A percentile compares a stretch with the other conserved stretches of the same genome.
These are phyloP conservation scores for Neelides folsomi DNA, from an alignment of 2,888 invertebrate species.

Conservation along the genomic window DNA sequence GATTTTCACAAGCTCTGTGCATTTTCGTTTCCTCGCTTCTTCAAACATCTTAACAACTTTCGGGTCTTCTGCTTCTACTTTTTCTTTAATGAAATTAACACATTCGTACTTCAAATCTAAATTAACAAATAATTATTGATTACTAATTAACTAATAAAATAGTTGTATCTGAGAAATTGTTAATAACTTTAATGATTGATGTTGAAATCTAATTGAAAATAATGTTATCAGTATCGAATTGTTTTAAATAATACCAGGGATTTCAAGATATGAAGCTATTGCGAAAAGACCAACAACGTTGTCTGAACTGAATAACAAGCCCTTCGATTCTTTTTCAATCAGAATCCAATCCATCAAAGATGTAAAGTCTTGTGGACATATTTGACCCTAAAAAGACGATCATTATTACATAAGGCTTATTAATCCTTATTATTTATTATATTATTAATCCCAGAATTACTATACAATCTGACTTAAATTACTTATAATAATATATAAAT, in stretches of 20 bases:
- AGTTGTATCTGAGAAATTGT: too few species aligned
- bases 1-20: conserved; percentile 17
- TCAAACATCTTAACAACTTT: conserved; percentile 23
- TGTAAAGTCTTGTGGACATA: conserved; percentile 17
- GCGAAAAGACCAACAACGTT: conserved; percentile 22
- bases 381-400: conserved; percentile 8
- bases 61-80: conserved; percentile 18
- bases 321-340: conserved; percentile 12
- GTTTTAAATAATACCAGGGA: conserved; percentile 8
- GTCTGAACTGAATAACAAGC: conserved; percentile 12
- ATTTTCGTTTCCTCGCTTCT: conserved; percentile 15
- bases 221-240: too few species aligned
- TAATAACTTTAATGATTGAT: too few species aligned
- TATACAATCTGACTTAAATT: too few species aligned
- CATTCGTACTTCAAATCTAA: conserved; percentile 22
- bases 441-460: too few species aligned
- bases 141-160: too few species aligned
- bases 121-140: not conserved
- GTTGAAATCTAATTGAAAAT: too few species aligned
- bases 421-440: not conserved
- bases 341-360: conserved; percentile 30
- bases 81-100: conserved; percentile 16
- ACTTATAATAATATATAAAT: not conserved
- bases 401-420: not conserved
- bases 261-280: conserved; percentile 18